Evolutionary conservation across 2,113 vertebrate genomes (phyloP).

Genomic region (Bos taurus): ARS-UCD2.0 NC_037328.1:121670001-121670500

Average conservation of each 20-base stretch:
- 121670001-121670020: not conserved
- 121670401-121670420: slow-evolving; percentile 69
- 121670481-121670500: slow-evolving; percentile 77
- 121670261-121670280: slow-evolving; percentile 84
- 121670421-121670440: slow-evolving; percentile 77
- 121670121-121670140: not conserved
- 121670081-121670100: not conserved
- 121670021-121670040: not conserved
- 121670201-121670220: slow-evolving; percentile 69
- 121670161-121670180: not conserved
- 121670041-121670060: not conserved
- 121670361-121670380: slow-evolving; percentile 83
- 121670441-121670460: slow-evolving; percentile 77
- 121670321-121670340: slow-evolving; percentile 84
- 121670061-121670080: not conserved
- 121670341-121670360: slow-evolving; percentile 72
- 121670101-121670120: not conserved
- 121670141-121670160: not conserved
- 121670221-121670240: slow-evolving; percentile 80
- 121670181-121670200: not conserved
- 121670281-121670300: slow-evolving; percentile 87
- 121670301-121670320: slow-evolving; percentile 84
- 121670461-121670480: slow-evolving; percentile 74
- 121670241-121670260: slow-evolving; percentile 88
- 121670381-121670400: slow-evolving; percentile 76